Evolutionary conservation across 64 coral and sea anemone species (phyloP), one percentile per base, ranked within the genome.

Genomic region (Stichodactyla helianthus): DNA sequence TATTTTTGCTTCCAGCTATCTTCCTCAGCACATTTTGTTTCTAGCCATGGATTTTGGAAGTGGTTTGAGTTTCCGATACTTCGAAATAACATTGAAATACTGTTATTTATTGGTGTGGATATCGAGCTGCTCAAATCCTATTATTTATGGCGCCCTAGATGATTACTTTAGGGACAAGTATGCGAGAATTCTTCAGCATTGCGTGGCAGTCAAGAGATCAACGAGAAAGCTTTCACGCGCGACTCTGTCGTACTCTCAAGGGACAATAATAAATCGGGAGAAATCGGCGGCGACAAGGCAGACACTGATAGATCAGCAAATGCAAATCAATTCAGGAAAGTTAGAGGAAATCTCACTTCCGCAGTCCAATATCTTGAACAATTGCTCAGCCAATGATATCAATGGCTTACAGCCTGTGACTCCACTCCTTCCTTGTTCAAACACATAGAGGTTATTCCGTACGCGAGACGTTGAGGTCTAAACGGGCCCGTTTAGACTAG

Each of bases 131-230:
- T 54, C 85, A 1, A 92, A 92, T 87, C 91, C 91, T 14, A 77
- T 92, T 23, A 92, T 92, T 50, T 92, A 92, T 71, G 91, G 91
- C 18, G 91, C 86, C 2, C 26, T 92, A 62, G 91, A 92, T 77
- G 74, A 88, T 5, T 88, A 88, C 50, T 92, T 92, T 59, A 70
- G 91, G 7, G 55, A 83, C 17, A 76, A 76, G 7, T 89, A 89
- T 12, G 15, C 31, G 10, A 89, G 10, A 16, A 83, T 89, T 14
- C 17, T 89, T 68, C 55, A 28, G 5, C 57, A 76, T 51, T 89
- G 88, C 14, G 19, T 89, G n/a, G 77, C 58, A 52, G 78, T 19
- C 15, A 81, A 81, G 51, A 51, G 52, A 52, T 52, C 78, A n/a
- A 81, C 78, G 51, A 12, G 20, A 20, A 81, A 8, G 35, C 16